A percentile compares a stretch with the other conserved stretches of the same genome.
These are phyloP conservation scores for Orthochromis malagaraziensis DNA, from an alignment of 2,113 vertebrate genomes.

Conservation along the genomic window DNA sequence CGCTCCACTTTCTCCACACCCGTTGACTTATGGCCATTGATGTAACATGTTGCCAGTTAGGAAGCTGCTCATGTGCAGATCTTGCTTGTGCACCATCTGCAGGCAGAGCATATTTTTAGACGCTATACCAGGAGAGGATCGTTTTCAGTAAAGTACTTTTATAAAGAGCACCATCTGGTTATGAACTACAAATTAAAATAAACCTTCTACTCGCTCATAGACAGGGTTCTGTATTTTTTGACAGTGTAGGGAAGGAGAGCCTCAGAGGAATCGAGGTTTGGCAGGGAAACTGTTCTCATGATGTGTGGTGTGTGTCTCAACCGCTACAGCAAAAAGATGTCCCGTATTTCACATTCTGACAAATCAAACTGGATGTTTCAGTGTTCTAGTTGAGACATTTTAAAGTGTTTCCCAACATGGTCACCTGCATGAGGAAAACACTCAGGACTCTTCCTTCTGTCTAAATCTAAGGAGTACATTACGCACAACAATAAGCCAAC, in stretches of 20 bases:
- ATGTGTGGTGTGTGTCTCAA: not conserved
- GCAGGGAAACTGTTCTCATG: not conserved
- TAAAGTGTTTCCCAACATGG: not conserved
- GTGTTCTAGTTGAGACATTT: not conserved
- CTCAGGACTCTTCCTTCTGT: not conserved
- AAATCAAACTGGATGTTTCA: not conserved
- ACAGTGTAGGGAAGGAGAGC: not conserved
- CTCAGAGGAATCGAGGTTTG: not conserved
- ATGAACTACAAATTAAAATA: not conserved
- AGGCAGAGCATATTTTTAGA: not conserved
- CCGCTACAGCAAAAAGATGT: not conserved
- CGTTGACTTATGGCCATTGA: constrained; percentile 18
- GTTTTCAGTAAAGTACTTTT: not conserved
- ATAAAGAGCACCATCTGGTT: not conserved
- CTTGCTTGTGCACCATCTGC: not conserved
- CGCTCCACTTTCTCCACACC: not conserved
- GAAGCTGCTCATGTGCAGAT: not conserved
- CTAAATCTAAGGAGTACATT: not conserved
- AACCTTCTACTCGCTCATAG: not conserved
- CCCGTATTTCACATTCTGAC: not conserved
- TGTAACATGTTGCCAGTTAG: not conserved
- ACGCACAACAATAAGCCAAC: too few relatives aligned
- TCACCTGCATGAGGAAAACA: not conserved
- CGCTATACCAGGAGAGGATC: not conserved
- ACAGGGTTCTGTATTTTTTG: not conserved